Conservation (phyloP, 2,888 invertebrate genomes). For the Euplagia quadripunctaria region DNA sequence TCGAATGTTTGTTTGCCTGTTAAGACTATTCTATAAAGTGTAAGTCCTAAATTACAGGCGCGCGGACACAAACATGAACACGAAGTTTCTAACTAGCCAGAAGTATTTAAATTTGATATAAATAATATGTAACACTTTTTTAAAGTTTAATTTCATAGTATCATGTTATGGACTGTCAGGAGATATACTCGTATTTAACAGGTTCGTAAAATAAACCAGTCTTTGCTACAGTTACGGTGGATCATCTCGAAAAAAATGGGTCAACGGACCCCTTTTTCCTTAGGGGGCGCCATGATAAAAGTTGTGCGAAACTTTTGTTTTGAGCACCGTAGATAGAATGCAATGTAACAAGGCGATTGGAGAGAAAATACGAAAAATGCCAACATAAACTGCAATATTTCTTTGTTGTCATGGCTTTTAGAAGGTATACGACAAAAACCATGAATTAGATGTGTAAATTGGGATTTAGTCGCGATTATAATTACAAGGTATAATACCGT, state of each 20-base stretch:
- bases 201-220: slow-evolving; percentile 42
- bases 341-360: slow-evolving; percentile 58
- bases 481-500: too few species aligned
- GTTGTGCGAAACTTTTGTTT: slow-evolving; percentile 83
- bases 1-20: neutral
- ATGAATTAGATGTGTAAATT: too few species aligned
- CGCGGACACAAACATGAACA: too few species aligned
- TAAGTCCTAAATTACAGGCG: too few species aligned
- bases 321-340: slow-evolving; percentile 75
- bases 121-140: neutral
- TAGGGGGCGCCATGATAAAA: slow-evolving; percentile 80
- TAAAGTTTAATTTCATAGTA: neutral
- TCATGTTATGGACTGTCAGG: neutral
- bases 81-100: neutral
- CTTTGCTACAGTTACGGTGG: slow-evolving; percentile 55
- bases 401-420: slow-evolving; percentile 11
- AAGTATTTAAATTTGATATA: neutral
- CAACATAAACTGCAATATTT: slow-evolving; percentile 12
- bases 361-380: slow-evolving; percentile 33
- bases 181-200: slow-evolving; percentile 8
- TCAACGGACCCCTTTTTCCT: slow-evolving; percentile 75
- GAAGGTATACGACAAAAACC: neutral
- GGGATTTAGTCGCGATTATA: too few species aligned
- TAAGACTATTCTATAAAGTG: too few species aligned
- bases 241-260: slow-evolving; percentile 83